phyloP scores from a whole-genome alignment of 2,888 invertebrate genomes.

The Hirtodrosophila trivittata region DNA sequence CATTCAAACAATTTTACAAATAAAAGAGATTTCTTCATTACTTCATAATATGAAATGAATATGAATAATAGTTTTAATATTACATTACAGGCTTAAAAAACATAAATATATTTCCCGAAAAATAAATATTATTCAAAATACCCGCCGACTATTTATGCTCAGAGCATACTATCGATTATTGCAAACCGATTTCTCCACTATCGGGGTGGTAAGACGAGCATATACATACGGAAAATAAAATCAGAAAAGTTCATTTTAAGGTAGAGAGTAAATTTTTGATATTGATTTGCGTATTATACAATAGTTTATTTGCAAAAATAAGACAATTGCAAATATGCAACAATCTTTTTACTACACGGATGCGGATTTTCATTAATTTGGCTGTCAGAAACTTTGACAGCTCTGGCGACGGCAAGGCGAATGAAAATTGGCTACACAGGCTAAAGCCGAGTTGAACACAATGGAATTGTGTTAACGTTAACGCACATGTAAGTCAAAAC shows the following conservation, averaged over 20 bases:
- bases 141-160: neutral
- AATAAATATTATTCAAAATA: slow-evolving; percentile 8
- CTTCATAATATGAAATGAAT: too few relatives aligned
- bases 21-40: too few relatives aligned
- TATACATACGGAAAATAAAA: neutral
- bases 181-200: slow-evolving; percentile 8
- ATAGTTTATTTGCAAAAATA: neutral
- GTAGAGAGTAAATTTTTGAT: neutral
- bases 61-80: too few relatives aligned
- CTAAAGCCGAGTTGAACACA: slow-evolving; percentile 24
- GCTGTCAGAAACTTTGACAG: slow-evolving; percentile 30
- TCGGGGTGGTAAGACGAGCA: neutral
- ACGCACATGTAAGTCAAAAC: slow-evolving; percentile 62
- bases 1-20: too few relatives aligned
- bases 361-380: slow-evolving; percentile 25
- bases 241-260: neutral
- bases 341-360: slow-evolving; percentile 28
- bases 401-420: slow-evolving; percentile 56
- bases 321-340: slow-evolving; percentile 3
- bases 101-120: neutral
- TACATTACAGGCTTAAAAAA: neutral
- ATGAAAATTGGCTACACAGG: slow-evolving; percentile 7
- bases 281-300: too few relatives aligned
- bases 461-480: slow-evolving; percentile 72
- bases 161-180: slow-evolving; percentile 15